Conservation (phyloP, 1,140 invertebrate genomes). For the Aphidius gifuensis region DNA sequence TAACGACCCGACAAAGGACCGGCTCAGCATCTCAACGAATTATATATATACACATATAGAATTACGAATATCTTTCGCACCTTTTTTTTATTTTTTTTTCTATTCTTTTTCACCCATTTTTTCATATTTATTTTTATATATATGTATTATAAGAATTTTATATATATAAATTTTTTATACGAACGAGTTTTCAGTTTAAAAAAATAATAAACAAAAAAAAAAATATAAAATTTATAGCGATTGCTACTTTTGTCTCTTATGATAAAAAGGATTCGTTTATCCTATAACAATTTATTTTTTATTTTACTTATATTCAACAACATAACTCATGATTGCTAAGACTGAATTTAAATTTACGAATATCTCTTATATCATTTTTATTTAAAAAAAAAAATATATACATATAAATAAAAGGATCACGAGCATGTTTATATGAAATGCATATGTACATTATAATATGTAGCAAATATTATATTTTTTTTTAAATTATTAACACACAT, state of each 20-base stretch:
- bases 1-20: constrained; percentile 53
- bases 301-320: not conserved
- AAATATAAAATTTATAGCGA: constrained; percentile 39
- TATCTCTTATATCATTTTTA: too few relatives aligned
- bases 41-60: constrained; percentile 33
- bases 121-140: constrained; percentile 13
- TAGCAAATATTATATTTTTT: too few relatives aligned
- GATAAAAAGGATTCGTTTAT: constrained; percentile 23
- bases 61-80: constrained; percentile 46
- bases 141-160: constrained; percentile 12
- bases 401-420: too few relatives aligned
- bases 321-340: too few relatives aligned
- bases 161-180: constrained; percentile 16
- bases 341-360: too few relatives aligned
- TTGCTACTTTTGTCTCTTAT: constrained; percentile 34
- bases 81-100: constrained; percentile 22
- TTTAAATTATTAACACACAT: too few relatives aligned
- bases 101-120: constrained; percentile 7
- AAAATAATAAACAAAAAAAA: constrained; percentile 11
- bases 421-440: too few relatives aligned
- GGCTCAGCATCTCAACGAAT: constrained; percentile 43
- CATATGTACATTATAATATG: too few relatives aligned
- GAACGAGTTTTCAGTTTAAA: constrained; percentile 10
- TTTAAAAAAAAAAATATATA: too few relatives aligned
- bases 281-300: not conserved